These are phyloP conservation scores for Trematomus loennbergii DNA, from an alignment of 2,113 vertebrate genomes.

Conservation along the genomic window DNA sequence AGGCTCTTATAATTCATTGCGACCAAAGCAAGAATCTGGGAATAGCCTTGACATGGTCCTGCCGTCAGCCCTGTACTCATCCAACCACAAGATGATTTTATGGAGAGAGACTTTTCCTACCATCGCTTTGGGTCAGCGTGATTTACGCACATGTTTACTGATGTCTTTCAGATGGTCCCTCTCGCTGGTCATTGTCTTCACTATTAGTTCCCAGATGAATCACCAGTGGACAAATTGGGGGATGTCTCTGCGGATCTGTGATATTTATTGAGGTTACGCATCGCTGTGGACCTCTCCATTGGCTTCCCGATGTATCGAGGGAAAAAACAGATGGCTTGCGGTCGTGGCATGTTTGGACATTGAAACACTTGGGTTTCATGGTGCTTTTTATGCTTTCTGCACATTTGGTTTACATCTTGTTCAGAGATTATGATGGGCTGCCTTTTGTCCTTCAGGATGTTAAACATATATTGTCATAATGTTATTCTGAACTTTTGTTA, in stretches of 20 bases:
- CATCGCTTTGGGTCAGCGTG: slow-evolving; percentile 68
- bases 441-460: slow-evolving; percentile 62
- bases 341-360: slow-evolving; percentile 81
- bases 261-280: slow-evolving; percentile 84
- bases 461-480: slow-evolving; percentile 62
- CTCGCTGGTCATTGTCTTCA: slow-evolving; percentile 78
- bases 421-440: slow-evolving; percentile 52
- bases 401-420: slow-evolving; percentile 79
- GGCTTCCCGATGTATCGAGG: slow-evolving; percentile 64
- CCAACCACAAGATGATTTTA: slow-evolving; percentile 71
- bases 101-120: slow-evolving; percentile 69
- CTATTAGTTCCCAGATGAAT: slow-evolving; percentile 84
- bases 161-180: slow-evolving; percentile 82
- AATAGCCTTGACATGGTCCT: slow-evolving; percentile 66
- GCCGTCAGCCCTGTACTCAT: slow-evolving; percentile 64
- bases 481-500: slow-evolving; percentile 44
- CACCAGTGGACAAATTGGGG: slow-evolving; percentile 78
- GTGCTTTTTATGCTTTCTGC: slow-evolving; percentile 76
- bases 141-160: slow-evolving; percentile 84
- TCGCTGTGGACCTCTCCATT: slow-evolving; percentile 74
- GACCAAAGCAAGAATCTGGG: slow-evolving; percentile 66
- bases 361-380: slow-evolving; percentile 83
- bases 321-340: slow-evolving; percentile 81
- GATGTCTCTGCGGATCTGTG: slow-evolving; percentile 62
- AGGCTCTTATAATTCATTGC: slow-evolving; percentile 61